phyloP scores from a whole-genome alignment of 1,140 invertebrate genomes.

The Coenobita brevimanus region DNA sequence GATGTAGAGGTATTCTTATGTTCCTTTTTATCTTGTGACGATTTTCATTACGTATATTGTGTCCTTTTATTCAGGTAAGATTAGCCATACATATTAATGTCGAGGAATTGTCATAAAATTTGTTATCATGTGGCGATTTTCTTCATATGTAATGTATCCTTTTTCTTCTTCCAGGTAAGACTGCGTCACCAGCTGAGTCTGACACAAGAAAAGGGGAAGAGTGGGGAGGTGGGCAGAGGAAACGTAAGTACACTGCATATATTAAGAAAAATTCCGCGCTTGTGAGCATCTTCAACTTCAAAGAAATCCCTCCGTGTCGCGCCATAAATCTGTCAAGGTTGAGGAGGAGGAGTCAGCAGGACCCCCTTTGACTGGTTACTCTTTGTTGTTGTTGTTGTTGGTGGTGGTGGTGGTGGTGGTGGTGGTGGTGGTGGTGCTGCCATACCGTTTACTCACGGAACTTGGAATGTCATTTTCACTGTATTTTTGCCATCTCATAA shows the following conservation, averaged over 20 bases:
- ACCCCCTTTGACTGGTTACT: background rate
- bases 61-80: too few relatives aligned
- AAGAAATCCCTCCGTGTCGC: conserved; percentile 25
- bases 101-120: too few relatives aligned
- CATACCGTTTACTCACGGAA: too few relatives aligned
- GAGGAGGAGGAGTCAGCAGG: background rate
- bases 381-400: conserved; percentile 2
- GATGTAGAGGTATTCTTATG: too few relatives aligned
- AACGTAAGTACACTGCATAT: conserved; percentile 20
- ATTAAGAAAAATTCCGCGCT: conserved; percentile 11
- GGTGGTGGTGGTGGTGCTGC: too few relatives aligned
- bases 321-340: conserved; percentile 2
- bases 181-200: background rate
- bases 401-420: background rate
- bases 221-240: background rate
- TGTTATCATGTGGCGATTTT: too few relatives aligned
- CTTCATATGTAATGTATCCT: too few relatives aligned
- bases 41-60: too few relatives aligned
- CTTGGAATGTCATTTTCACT: too few relatives aligned
- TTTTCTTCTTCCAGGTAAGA: conserved; percentile 33
- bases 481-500: too few relatives aligned
- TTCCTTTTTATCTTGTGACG: too few relatives aligned
- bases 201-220: background rate
- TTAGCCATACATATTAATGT: too few relatives aligned
- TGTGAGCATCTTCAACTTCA: conserved; percentile 5